Conservation (phyloP, 2,888 invertebrate genomes). For the Oxyscelio sp. region DNA sequence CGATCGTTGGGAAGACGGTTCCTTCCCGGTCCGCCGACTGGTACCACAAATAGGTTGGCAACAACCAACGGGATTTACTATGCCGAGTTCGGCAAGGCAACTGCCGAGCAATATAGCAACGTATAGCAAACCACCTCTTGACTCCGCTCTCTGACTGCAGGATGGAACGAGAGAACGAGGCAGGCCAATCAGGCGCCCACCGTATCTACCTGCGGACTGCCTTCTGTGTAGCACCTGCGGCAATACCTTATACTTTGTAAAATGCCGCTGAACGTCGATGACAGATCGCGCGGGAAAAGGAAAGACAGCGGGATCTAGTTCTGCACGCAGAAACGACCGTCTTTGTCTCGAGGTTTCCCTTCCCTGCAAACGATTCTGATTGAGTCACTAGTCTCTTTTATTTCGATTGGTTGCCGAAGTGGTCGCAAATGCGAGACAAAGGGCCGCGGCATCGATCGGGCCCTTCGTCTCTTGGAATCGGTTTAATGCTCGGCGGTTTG, state of each 20-base stretch:
- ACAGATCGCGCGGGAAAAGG: constrained; percentile 77
- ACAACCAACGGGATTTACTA: constrained; percentile 85
- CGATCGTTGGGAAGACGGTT: not conserved
- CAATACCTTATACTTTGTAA: constrained; percentile 83
- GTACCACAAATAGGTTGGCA: constrained; percentile 80
- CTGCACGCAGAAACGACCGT: constrained; percentile 28
- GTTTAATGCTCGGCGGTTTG: constrained; percentile 77
- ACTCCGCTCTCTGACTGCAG: constrained; percentile 82
- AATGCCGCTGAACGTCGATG: constrained; percentile 81
- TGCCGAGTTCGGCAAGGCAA: constrained; percentile 78
- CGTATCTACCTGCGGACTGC: constrained; percentile 85
- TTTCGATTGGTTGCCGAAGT: constrained; percentile 81
- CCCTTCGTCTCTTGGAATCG: constrained; percentile 84
- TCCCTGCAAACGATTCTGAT: constrained; percentile 75
- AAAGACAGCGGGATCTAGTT: constrained; percentile 37
- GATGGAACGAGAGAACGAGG: constrained; percentile 83
- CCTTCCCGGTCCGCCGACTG: constrained; percentile 39
- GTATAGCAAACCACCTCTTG: constrained; percentile 83
- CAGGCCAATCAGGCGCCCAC: constrained; percentile 87
- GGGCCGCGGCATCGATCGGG: constrained; percentile 77
- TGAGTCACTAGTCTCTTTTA: constrained; percentile 85
- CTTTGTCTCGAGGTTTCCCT: constrained; percentile 60
- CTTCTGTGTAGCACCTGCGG: constrained; percentile 86
- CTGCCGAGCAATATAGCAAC: constrained; percentile 78
- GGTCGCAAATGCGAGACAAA: constrained; percentile 81